These are phyloP conservation scores for Volucella bombylans DNA, from an alignment of 2,888 invertebrate species.

Conservation along the genomic window DNA sequence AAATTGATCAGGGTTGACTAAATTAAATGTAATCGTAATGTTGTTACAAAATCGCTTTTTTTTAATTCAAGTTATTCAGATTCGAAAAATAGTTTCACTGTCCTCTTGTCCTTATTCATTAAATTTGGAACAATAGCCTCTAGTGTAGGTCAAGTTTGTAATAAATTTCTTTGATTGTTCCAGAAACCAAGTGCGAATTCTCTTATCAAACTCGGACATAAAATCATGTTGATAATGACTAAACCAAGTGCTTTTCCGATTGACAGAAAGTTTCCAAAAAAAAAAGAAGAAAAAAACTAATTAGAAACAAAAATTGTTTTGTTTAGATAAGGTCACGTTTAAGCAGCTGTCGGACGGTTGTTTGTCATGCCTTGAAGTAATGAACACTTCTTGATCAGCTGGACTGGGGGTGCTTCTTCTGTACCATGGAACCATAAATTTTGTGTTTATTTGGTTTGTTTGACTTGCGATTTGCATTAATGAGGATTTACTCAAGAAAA, in stretches of 20 bases:
- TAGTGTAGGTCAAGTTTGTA: background rate
- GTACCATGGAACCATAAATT: background rate
- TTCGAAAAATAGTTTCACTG: background rate
- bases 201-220: background rate
- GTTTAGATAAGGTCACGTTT: slow-evolving; percentile 8
- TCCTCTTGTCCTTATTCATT: background rate
- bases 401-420: background rate
- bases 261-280: background rate
- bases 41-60: too few relatives aligned
- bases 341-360: background rate
- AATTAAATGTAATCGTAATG: too few relatives aligned
- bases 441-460: background rate
- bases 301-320: background rate
- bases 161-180: background rate
- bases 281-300: too few relatives aligned
- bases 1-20: background rate
- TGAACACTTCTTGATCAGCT: slow-evolving; percentile 7
- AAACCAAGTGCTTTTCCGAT: background rate
- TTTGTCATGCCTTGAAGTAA: background rate
- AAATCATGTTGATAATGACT: background rate
- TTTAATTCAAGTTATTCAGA: background rate
- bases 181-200: background rate
- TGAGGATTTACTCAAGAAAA: too few relatives aligned
- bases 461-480: too few relatives aligned
- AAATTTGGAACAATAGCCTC: slow-evolving; percentile 12